Evolutionary conservation across 2,888 invertebrate genomes (phyloP).

Genomic region (Fragum fragum): DNA sequence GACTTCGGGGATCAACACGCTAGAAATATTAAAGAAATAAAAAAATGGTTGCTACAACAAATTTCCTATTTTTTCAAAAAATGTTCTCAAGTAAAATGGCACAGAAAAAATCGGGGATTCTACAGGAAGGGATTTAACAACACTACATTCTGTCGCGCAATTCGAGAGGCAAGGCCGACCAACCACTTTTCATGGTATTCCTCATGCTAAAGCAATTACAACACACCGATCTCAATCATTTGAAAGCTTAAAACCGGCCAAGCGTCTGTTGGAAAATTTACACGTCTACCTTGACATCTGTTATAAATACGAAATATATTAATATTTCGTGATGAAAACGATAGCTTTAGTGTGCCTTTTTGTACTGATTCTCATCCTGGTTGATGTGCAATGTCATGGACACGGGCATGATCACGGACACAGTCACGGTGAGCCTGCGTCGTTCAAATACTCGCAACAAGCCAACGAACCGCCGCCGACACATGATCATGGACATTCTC

Average conservation of each 20-base stretch:
- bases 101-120: too few relatives aligned
- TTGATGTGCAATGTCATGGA: constrained; percentile 4
- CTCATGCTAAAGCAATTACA: not conserved
- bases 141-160: too few relatives aligned
- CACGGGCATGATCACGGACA: constrained; percentile 72
- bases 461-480: constrained; percentile 88
- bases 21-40: too few relatives aligned
- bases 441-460: constrained; percentile 94
- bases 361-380: not conserved
- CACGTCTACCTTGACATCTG: constrained; percentile 53
- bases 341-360: not conserved
- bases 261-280: constrained; percentile 40
- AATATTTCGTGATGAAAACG: constrained; percentile 7
- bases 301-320: not conserved
- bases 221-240: constrained; percentile 31
- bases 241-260: constrained; percentile 13
- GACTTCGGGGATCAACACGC: too few relatives aligned
- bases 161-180: too few relatives aligned
- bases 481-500: constrained; percentile 68
- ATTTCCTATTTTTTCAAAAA: too few relatives aligned
- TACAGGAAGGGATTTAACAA: too few relatives aligned
- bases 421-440: constrained; percentile 88
- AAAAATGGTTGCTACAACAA: too few relatives aligned
- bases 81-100: too few relatives aligned
- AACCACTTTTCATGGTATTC: too few relatives aligned